phyloP scores from a whole-genome alignment of 2,113 vertebrate species.

The Blennius ocellaris region DNA sequence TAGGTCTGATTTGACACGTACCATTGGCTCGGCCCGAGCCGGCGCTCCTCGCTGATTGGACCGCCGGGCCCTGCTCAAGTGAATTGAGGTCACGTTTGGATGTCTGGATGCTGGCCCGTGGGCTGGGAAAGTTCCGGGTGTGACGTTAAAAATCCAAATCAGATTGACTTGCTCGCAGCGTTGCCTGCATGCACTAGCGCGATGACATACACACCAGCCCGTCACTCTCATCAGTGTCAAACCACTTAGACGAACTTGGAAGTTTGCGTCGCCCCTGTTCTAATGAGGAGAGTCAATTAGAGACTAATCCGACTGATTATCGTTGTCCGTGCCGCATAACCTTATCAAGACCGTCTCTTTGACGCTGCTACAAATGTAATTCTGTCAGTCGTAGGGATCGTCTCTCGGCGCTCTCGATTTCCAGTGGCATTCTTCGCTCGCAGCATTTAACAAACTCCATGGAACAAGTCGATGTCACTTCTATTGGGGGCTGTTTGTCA shows the following conservation, averaged over 20 bases:
- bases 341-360: conserved; percentile 8
- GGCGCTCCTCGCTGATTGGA: conserved; percentile 53
- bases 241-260: conserved; percentile 45
- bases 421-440: neutral
- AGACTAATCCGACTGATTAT: conserved; percentile 59
- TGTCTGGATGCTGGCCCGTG: conserved; percentile 20
- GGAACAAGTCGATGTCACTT: conserved; percentile 8
- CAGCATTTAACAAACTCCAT: neutral
- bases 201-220: conserved; percentile 4
- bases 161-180: conserved; percentile 45
- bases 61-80: conserved; percentile 36
- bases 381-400: conserved; percentile 2
- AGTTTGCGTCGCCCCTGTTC: conserved; percentile 59
- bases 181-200: neutral
- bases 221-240: conserved; percentile 64
- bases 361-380: neutral
- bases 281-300: conserved; percentile 61
- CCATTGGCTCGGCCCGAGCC: conserved; percentile 47
- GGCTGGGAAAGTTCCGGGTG: conserved; percentile 29
- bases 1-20: conserved; percentile 54
- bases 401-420: neutral
- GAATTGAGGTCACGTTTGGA: conserved; percentile 63
- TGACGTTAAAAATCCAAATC: conserved; percentile 55
- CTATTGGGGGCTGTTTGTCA: conserved; percentile 2
- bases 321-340: conserved; percentile 25